These are phyloP conservation scores for Apamea monoglypha DNA, from an alignment of 2,888 invertebrate species.

Conservation along the genomic window DNA sequence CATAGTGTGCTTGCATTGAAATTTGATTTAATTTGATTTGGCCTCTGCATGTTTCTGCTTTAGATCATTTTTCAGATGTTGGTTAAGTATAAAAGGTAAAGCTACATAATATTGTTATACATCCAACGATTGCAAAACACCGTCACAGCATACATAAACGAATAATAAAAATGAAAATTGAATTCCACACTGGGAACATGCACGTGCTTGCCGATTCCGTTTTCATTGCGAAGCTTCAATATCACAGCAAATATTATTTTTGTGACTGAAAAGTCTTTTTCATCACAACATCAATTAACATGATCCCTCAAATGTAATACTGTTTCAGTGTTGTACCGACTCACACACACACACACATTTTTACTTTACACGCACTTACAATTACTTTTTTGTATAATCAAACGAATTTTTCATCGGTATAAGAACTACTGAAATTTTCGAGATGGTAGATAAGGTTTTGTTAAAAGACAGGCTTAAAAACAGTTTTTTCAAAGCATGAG, in stretches of 20 bases:
- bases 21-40: constrained; percentile 67
- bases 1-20: constrained; percentile 81
- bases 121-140: constrained; percentile 63
- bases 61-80: constrained; percentile 61
- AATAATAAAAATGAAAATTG: constrained; percentile 64
- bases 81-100: constrained; percentile 63
- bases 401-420: constrained; percentile 49
- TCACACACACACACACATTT: constrained; percentile 67
- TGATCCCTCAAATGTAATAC: constrained; percentile 61
- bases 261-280: constrained; percentile 67
- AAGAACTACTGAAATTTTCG: constrained; percentile 45
- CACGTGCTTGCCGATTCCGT: constrained; percentile 80
- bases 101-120: constrained; percentile 53
- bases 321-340: constrained; percentile 69
- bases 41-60: constrained; percentile 80
- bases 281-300: constrained; percentile 67
- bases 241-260: constrained; percentile 74
- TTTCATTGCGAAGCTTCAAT: constrained; percentile 75
- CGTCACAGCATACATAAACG: constrained; percentile 65
- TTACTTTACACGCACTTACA: constrained; percentile 73
- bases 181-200: constrained; percentile 71
- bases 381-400: constrained; percentile 51
- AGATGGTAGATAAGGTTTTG: constrained; percentile 51
- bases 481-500: constrained; percentile 81
- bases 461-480: constrained; percentile 74